Evolutionary conservation across 2,888 invertebrate genomes (phyloP), one percentile per base, ranked within the genome.

Genomic region (Prenolepis imparis): DNA sequence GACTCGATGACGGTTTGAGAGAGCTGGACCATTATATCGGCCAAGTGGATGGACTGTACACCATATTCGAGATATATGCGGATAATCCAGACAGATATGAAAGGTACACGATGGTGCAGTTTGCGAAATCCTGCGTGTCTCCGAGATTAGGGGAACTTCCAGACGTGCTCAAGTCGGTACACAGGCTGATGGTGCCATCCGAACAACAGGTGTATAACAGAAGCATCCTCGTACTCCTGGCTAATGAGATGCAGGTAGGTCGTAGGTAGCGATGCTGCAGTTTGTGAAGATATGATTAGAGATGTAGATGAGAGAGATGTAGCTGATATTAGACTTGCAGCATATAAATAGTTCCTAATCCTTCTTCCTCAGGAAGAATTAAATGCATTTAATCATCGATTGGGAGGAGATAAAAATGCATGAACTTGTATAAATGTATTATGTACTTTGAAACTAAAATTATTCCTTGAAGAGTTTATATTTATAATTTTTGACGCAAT

Each of bases 91-190:
- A 95, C 48, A 95, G 95, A 83, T 95, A 96, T 88, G 97, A 97
- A 93, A 93, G 95, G 86, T 95, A 95, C 84, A 98, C 98, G 8
- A 92, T 98, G 87, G 95, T 97, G 91, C 96, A 96, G 91, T 98
- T 97, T 92, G 97, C 97, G 0, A 95, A 95, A 87, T 96, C 96
- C 95, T 96, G 96, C 61, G 96, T 97, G 2, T 96, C 97, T 0
- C 97, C 97, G 89, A 96, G 96, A 90, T 95, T 96, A 0, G 95
- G 96, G 64, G 97, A 97, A 3, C 95, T 97, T 78, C 96, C 96
- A 44, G 96, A 96, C 85, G 92, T 97, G 36, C 93, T 98, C 90
- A 97, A 97, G 92, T 95, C 96, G 11, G 95, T 97, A 55, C 97
- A 97, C 93, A 95, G 96, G 6, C 95, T 96, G 32, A 95, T 97